phyloP scores from a whole-genome alignment of 2,113 vertebrate species.

The Microcebus tavaratra region DNA sequence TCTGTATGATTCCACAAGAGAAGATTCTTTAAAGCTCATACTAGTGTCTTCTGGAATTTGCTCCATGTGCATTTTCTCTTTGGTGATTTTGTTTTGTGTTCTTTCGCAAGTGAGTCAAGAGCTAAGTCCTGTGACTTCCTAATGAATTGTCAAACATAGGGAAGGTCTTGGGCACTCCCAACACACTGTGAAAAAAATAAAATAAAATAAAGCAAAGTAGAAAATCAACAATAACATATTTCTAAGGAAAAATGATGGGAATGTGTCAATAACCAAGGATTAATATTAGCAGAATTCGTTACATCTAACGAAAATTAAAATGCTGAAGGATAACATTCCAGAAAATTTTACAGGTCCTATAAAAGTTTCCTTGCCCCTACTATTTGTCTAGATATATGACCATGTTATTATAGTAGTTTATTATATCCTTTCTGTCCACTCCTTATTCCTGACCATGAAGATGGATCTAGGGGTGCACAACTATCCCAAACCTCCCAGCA shows the following conservation, averaged over 20 bases:
- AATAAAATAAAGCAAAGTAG: background rate
- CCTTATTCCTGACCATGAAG: background rate
- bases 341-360: background rate
- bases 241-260: background rate
- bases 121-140: background rate
- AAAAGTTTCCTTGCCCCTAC: background rate
- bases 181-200: background rate
- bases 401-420: background rate
- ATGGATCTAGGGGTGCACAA: background rate
- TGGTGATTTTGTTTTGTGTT: background rate
- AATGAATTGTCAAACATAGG: background rate
- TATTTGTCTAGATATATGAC: background rate
- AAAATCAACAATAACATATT: background rate
- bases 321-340: background rate
- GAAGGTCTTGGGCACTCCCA: background rate
- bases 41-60: background rate
- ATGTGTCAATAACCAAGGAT: background rate
- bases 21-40: background rate
- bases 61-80: background rate
- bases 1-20: background rate
- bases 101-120: background rate
- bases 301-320: background rate
- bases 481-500: background rate
- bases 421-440: fast-evolving
- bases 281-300: background rate